phyloP scores from a whole-genome alignment of 2,888 invertebrate genomes.

The Trissonchulus sp. region DNA sequence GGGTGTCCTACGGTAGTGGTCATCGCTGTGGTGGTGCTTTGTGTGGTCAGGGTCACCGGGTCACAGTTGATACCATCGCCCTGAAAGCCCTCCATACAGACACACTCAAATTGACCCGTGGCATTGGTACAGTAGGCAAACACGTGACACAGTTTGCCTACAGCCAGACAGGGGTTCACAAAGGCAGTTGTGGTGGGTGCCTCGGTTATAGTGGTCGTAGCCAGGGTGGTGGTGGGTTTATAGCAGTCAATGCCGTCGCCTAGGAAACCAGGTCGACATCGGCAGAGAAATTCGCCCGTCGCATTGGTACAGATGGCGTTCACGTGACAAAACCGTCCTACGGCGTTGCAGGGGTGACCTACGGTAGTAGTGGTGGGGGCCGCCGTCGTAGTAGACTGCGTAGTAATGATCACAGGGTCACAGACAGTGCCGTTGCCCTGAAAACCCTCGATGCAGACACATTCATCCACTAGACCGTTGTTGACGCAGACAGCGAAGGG shows the following conservation, averaged over 20 bases:
- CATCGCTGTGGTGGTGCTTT: neutral
- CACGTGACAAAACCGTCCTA: neutral
- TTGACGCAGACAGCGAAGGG: neutral
- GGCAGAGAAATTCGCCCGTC: neutral
- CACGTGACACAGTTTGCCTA: neutral
- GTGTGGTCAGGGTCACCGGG: neutral
- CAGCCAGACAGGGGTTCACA: neutral
- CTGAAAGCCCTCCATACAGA: conserved; percentile 5
- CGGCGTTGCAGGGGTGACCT: too few species aligned
- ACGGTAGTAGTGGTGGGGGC: too few species aligned
- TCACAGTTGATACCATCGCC: conserved; percentile 20
- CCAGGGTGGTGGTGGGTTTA: neutral
- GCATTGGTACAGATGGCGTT: neutral
- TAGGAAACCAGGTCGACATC: neutral
- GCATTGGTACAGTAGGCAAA: neutral
- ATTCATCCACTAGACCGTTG: neutral
- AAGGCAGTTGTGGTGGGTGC: neutral
- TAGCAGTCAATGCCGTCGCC: neutral
- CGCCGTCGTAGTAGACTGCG: too few species aligned
- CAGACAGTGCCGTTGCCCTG: conserved; percentile 18
- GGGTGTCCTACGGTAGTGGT: neutral
- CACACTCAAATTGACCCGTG: neutral
- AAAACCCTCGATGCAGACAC: conserved; percentile 14
- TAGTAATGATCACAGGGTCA: neutral
- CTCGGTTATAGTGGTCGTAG: neutral